Base-by-base conservation (phyloP, 2,113 vertebrate genomes). In the Quiscalus mexicanus region DNA sequence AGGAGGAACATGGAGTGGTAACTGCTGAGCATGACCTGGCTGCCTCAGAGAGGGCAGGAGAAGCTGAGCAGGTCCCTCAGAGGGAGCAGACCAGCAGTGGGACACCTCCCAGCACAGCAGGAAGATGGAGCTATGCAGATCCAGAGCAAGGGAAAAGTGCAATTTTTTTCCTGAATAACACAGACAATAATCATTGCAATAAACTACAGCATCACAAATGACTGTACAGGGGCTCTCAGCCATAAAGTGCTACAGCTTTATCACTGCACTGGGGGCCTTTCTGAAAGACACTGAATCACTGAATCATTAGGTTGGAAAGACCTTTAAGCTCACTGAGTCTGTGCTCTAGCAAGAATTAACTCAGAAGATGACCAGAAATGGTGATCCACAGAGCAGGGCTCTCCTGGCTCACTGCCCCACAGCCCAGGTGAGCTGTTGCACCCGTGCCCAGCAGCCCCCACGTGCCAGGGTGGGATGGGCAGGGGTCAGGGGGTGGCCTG, bases 41-140 rank as follows among this genome's bases (percentile, higher is more conserved):
- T 20, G 6, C 44, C 47, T 45, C 50, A 41, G 84, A 30, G 50
- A n/a, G 28, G 35, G 55, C 53, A 67, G 62, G n/a, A 85, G 58
- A 35, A 27, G 30, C 45, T 0, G 3, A 42, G 62, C n/a, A 31
- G 67, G 44, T 68, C 47, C 65, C 41, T 75, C 2, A 0, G 37
- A 37, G 37, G 37, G 37, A 37, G 37, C 37, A 37, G 37, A n/a
- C 0, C 0, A 0, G 62, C n/a, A 7, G 5, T 3, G 5, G 16
- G 23, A n/a, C 76, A 30, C 35, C 42, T 30, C 55, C 62, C 63
- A 41, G 83, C 4, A 0, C 4, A 0, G 28, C 0, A 1, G 15
- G 60, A 67, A 25, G 23, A 10, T 7, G 4, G 16, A 70, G 59
- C 47, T 7, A 1, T 0, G 3, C 85, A 42, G 39, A 11, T 7